phyloP scores from a whole-genome alignment of 2,888 invertebrate species.

The Ichneumoninae sp. region DNA sequence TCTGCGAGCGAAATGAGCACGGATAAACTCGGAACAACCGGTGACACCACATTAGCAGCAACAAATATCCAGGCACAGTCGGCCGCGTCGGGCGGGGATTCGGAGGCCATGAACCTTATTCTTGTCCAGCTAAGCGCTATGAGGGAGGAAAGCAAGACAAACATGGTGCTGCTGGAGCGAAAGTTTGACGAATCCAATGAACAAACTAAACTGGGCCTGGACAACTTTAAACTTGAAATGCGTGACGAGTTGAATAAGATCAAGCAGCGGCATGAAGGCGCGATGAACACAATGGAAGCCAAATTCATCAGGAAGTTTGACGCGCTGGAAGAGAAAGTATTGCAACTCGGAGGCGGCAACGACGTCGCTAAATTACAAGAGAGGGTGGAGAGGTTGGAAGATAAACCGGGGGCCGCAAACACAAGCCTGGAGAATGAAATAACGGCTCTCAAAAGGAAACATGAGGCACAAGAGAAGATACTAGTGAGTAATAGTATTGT shows the following conservation, averaged over 20 bases:
- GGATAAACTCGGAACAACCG: not conserved
- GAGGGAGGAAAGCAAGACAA: not conserved
- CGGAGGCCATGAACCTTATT: not conserved
- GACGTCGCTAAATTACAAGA: not conserved
- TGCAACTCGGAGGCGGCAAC: not conserved
- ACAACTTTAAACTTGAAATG: not conserved
- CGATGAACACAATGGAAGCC: not conserved
- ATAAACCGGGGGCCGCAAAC: not conserved
- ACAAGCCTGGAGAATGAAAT: not conserved
- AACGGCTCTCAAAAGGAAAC: not conserved
- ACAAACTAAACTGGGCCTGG: not conserved
- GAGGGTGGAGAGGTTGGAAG: not conserved
- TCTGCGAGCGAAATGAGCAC: not conserved
- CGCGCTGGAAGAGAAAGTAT: not conserved
- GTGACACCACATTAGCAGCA: not conserved
- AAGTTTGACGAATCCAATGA: not conserved
- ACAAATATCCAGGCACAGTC: not conserved
- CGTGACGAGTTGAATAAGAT: not conserved
- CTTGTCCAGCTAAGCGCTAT: not conserved
- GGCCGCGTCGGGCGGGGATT: not conserved
- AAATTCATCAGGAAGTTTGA: not conserved
- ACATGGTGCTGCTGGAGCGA: not conserved
- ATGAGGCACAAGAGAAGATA: slow-evolving; percentile 4
- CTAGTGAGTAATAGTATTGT: slow-evolving; percentile 7
- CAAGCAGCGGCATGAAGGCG: not conserved